Conservation (phyloP, 1,140 invertebrate genomes). For the Plutomurus gul region DNA sequence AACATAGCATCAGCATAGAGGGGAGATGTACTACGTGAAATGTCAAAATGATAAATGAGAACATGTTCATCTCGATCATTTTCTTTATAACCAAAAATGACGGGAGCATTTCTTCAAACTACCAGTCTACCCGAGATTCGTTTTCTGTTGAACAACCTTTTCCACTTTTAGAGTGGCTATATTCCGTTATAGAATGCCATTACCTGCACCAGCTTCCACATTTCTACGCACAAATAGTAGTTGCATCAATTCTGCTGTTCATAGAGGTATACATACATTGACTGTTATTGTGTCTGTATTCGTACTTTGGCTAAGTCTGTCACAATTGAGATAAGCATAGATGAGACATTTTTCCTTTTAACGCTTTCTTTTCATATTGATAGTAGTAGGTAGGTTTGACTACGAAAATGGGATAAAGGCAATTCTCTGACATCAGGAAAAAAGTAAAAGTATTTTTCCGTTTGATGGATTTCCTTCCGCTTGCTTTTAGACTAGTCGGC, state of each 20-base stretch:
- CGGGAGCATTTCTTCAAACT: background rate
- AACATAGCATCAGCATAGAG: background rate
- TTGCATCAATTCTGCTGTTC: too few species aligned
- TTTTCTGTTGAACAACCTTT: too few species aligned
- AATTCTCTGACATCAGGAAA: background rate
- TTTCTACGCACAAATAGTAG: too few species aligned
- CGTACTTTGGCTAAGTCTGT: too few species aligned
- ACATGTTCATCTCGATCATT: conserved; percentile 42
- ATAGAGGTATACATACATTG: too few species aligned
- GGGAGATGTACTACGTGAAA: conserved; percentile 32
- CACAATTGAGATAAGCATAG: too few species aligned
- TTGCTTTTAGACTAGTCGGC: background rate
- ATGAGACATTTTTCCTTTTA: conserved; percentile 5
- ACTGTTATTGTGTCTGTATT: too few species aligned
- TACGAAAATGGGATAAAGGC: background rate
- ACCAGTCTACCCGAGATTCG: too few species aligned
- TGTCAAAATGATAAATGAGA: conserved; percentile 45
- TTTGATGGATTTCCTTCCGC: conserved; percentile 12
- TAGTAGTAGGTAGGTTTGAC: background rate
- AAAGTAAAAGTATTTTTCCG: background rate
- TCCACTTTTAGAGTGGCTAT: too few species aligned
- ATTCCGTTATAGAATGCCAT: too few species aligned
- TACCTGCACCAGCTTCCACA: too few species aligned
- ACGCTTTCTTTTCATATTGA: background rate
- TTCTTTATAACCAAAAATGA: conserved; percentile 46